A percentile compares a stretch with the other conserved stretches of the same genome.
These are phyloP conservation scores for Phyto melanocephala DNA, from an alignment of 2,888 invertebrate species.

Conservation along the genomic window DNA sequence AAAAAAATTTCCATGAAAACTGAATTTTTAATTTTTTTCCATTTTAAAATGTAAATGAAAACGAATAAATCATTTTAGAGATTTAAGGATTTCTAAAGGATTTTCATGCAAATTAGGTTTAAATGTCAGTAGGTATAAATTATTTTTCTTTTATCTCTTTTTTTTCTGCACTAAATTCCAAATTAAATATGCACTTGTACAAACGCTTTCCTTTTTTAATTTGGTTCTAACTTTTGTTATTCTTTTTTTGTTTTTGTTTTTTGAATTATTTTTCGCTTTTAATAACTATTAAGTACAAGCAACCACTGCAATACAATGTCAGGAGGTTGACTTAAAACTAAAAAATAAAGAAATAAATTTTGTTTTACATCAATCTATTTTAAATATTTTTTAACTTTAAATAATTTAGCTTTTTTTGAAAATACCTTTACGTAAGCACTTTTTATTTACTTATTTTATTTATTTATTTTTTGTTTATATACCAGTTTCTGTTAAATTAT, in stretches of 20 bases:
- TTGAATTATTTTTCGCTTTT: neutral
- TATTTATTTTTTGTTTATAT: neutral
- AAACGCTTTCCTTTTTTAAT: neutral
- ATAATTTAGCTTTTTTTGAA: too few relatives aligned
- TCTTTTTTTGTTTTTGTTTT: neutral
- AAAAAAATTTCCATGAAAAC: neutral
- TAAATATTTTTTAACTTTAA: too few relatives aligned
- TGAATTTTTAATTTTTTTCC: neutral
- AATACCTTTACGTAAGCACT: too few relatives aligned
- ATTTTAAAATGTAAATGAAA: neutral
- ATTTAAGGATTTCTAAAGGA: neutral
- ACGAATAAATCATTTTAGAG: neutral
- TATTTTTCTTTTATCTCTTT: neutral
- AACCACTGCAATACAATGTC: neutral
- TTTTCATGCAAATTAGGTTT: neutral
- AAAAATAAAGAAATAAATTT: neutral
- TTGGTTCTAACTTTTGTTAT: neutral
- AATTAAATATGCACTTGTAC: neutral
- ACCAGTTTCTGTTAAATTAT: neutral
- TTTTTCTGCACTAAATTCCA: neutral
- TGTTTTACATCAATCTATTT: neutral
- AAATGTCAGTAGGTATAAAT: neutral
- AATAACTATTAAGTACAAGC: neutral
- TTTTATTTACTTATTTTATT: neutral
- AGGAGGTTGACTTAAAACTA: neutral